Evolutionary conservation across 2,888 invertebrate genomes (phyloP).

Genomic region (Ditula angustiorana): DNA sequence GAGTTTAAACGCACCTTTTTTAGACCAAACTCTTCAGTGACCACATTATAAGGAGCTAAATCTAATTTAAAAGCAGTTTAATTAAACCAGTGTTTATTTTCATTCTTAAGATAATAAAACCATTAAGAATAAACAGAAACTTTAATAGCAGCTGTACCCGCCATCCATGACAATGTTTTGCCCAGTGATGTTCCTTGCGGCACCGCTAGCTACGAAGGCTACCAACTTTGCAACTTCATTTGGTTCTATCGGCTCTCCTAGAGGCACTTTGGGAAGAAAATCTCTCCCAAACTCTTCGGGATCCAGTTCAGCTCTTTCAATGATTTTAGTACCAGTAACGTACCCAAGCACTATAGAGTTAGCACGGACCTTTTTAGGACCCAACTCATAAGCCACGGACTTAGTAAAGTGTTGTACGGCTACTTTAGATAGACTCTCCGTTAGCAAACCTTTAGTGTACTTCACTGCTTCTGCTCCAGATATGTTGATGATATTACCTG

Average conservation of each 20-base stretch:
- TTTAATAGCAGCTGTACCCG: conserved; percentile 71
- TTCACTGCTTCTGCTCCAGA: conserved; percentile 94
- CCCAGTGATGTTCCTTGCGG: conserved; percentile 93
- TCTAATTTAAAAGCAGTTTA: too few relatives aligned
- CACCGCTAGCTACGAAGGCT: conserved; percentile 92
- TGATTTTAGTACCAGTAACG: conserved; percentile 92
- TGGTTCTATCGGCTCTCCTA: conserved; percentile 90
- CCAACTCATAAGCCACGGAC: conserved; percentile 92
- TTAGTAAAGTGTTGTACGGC: conserved; percentile 95
- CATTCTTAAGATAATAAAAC: too few relatives aligned
- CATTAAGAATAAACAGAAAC: too few relatives aligned
- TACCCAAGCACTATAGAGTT: conserved; percentile 93
- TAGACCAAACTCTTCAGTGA: conserved; percentile 90
- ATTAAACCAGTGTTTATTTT: too few relatives aligned
- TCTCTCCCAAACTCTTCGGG: conserved; percentile 89
- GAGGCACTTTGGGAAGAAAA: conserved; percentile 91
- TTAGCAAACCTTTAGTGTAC: conserved; percentile 91
- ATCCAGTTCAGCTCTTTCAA: conserved; percentile 91
- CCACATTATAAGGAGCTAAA: too few relatives aligned
- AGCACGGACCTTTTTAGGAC: conserved; percentile 89
- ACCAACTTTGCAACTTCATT: conserved; percentile 93
- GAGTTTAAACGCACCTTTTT: conserved; percentile 92
- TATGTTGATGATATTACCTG: conserved; percentile 93
- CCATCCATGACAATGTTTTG: conserved; percentile 93
- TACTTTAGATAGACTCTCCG: conserved; percentile 94